Conservation (phyloP, 2,113 vertebrate genomes). For the human (Homo sapiens) region DNA sequence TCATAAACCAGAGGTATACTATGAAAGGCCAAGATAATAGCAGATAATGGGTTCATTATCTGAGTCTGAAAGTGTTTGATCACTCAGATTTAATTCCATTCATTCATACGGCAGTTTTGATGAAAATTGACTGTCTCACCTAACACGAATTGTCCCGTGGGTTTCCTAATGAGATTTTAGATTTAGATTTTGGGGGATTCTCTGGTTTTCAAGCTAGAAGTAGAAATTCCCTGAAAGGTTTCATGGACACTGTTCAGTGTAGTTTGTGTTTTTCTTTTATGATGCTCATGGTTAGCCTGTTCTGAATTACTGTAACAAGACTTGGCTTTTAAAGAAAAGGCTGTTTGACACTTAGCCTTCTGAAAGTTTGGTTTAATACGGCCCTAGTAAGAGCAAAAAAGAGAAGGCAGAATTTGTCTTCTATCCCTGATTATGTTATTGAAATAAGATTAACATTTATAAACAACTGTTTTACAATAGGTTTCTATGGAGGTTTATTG, state of each 20-base stretch:
- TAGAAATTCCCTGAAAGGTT: background rate
- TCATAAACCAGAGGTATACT: background rate
- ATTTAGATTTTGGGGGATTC: background rate
- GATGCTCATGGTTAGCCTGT: background rate
- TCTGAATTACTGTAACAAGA: background rate
- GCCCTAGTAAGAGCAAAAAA: background rate
- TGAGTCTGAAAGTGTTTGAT: slow-evolving; percentile 15
- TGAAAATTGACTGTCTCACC: background rate
- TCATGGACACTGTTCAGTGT: background rate
- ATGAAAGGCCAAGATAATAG: background rate
- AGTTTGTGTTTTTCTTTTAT: slow-evolving; percentile 8
- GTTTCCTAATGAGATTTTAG: background rate
- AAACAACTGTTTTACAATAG: slow-evolving; percentile 16
- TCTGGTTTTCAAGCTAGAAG: background rate
- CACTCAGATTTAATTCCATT: slow-evolving; percentile 8
- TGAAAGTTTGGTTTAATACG: background rate
- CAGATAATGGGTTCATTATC: background rate
- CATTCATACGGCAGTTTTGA: background rate
- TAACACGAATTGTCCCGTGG: background rate
- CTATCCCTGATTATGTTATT: slow-evolving; percentile 36
- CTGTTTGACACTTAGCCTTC: background rate
- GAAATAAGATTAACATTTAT: slow-evolving; percentile 38
- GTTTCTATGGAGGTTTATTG: background rate
- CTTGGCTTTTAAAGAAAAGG: slow-evolving; percentile 24
- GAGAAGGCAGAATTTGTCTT: slow-evolving; percentile 1